Base-by-base conservation (phyloP, 2,888 invertebrate species). In the Dascillus cervinus region DNA sequence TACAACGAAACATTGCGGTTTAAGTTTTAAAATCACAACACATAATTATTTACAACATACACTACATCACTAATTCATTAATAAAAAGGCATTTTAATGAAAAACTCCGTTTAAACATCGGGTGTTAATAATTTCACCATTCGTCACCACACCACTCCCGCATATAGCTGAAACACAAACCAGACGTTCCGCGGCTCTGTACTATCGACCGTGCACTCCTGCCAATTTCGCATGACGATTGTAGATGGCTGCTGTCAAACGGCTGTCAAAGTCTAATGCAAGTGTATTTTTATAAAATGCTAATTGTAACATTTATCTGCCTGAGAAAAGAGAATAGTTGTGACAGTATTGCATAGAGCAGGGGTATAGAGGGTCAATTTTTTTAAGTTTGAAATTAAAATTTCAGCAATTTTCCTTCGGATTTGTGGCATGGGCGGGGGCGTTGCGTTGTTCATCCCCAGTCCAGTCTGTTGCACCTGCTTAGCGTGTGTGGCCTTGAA, bases 1-100 rank as follows among this genome's bases (percentile, higher is more conserved):
- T 90, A 80, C 90, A 91, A 74, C 88, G 88, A 75, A 91, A 90
- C 90, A 91, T 91, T 30, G 32, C 32, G 24, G 10, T 21, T 38
- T 28, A 38, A 26, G 28, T 36, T 26, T 32, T 32, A 32, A 34
- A 41, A 35, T 38, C 35, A 37, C 37, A 41, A 34, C 41, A 41
- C 41, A 38, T 41, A 41, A 33, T 39, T 39, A 38, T 37, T 29
- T 32, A 14, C 14, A 34, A 39, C 33, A 30, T 22, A 20, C 36
- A 21, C 28, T 28, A 27, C 34, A 39, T 34, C 37, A 34, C 32
- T 40, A 28, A 29, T 26, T 32, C 21, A 26, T 26, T 31, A 29
- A 26, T 36, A 29, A 30, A 15, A 22, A 15, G 23, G 6, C 26
- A 17, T 17, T 6, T 17, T 31, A 28, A 27, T 43, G 35, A 38